Percentiles rank a stretch among this genome's conserved stretches.
These are phyloP conservation scores for Paramuricea clavata DNA, from an alignment of 92 coral and sea anemone species.

Conservation along the genomic window DNA sequence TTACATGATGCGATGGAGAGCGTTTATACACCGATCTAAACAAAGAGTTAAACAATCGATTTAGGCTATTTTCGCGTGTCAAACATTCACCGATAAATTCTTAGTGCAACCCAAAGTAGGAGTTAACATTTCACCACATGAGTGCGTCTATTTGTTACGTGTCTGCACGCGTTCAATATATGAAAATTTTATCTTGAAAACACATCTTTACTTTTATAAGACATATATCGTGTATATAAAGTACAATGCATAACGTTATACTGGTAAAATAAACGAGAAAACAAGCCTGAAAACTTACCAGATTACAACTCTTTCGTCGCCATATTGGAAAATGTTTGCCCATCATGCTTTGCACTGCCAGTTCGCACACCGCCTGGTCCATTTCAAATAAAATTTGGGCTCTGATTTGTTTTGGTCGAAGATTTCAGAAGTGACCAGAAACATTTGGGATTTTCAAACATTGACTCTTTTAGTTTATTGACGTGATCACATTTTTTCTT, in stretches of 20 bases:
- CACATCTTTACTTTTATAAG: background rate
- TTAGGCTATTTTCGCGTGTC: background rate
- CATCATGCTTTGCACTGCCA: constrained; percentile 25
- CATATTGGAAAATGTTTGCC: constrained; percentile 22
- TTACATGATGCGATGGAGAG: background rate
- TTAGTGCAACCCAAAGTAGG: background rate
- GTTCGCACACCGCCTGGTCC: constrained; percentile 37
- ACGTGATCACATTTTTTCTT: no score
- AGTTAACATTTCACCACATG: background rate
- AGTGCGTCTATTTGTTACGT: background rate
- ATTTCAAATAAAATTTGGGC: no score
- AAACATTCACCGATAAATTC: background rate
- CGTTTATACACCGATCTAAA: background rate
- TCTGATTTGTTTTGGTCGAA: no score
- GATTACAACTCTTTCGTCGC: background rate
- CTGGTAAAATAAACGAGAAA: background rate
- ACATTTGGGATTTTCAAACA: no score
- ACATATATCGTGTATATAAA: background rate
- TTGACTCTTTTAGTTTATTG: no score
- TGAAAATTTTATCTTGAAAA: background rate
- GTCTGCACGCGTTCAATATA: background rate
- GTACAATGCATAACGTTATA: background rate
- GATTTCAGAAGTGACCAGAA: no score
- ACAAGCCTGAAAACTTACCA: constrained; percentile 20
- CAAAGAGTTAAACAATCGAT: background rate